Conservation (phyloP, 2,888 invertebrate genomes). For the Parascotia fuliginaria region DNA sequence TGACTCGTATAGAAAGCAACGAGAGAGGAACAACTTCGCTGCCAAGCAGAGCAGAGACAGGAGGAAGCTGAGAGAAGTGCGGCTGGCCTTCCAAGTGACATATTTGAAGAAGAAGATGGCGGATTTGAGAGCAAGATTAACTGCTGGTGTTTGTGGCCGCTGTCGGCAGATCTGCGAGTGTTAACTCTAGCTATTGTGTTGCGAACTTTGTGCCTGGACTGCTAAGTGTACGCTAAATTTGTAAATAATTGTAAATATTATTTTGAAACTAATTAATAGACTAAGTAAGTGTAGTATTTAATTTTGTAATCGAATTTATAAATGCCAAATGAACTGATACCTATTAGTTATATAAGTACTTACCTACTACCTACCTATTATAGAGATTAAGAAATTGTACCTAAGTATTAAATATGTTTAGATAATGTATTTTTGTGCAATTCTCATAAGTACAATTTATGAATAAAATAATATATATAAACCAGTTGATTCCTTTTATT, state of each 20-base stretch:
- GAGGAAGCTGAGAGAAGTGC: slow-evolving; percentile 95
- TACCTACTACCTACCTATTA: not conserved
- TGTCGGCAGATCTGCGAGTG: slow-evolving; percentile 52
- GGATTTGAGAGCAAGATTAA: slow-evolving; percentile 90
- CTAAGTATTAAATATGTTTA: not conserved
- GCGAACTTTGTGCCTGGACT: slow-evolving; percentile 11
- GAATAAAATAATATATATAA: slow-evolving; percentile 2
- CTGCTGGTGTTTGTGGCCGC: slow-evolving; percentile 69
- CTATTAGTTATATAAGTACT: not conserved
- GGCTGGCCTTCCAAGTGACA: slow-evolving; percentile 94
- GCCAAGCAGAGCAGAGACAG: slow-evolving; percentile 97
- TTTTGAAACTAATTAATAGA: not conserved
- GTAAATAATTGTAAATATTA: not conserved
- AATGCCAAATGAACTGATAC: not conserved
- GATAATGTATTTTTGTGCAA: slow-evolving; percentile 30
- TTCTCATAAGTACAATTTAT: slow-evolving; percentile 12
- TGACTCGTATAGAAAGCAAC: slow-evolving; percentile 94
- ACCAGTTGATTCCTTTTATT: not conserved
- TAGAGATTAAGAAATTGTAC: not conserved
- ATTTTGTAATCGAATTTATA: not conserved
- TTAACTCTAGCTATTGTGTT: slow-evolving; percentile 13
- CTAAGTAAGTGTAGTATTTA: not conserved
- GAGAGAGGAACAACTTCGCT: slow-evolving; percentile 97
- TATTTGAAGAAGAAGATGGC: slow-evolving; percentile 95
- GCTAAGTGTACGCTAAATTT: not conserved